These are phyloP conservation scores for Microctenopoma stevenorrisi DNA, from an alignment of 2,797 vertebrate genomes.

Conservation along the genomic window DNA sequence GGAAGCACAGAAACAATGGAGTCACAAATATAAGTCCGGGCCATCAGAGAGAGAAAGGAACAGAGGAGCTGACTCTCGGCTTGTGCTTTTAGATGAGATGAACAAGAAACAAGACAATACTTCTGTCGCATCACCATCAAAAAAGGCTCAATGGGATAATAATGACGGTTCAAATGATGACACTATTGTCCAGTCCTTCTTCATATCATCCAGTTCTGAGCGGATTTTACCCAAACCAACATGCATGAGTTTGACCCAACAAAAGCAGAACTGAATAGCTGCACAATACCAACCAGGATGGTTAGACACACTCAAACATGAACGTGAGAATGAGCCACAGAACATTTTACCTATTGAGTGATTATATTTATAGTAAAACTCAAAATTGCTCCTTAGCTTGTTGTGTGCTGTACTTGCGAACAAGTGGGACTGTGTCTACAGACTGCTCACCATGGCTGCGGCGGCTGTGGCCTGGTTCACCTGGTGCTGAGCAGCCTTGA, in stretches of 20 bases:
- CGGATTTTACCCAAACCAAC: conserved; percentile 50
- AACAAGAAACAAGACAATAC: conserved; percentile 61
- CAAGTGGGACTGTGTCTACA: conserved; percentile 37
- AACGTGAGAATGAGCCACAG: conserved; percentile 35
- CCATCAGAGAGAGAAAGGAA: conserved; percentile 38
- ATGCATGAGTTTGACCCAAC: conserved; percentile 47
- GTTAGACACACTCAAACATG: conserved; percentile 42
- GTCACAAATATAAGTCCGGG: conserved; percentile 62
- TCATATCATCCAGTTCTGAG: conserved; percentile 54
- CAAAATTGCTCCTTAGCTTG: conserved; percentile 10
- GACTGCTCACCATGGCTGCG: conserved; percentile 95
- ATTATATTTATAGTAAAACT: neutral
- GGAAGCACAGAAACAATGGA: conserved; percentile 75
- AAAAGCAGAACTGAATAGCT: conserved; percentile 63
- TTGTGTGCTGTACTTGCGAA: conserved; percentile 21
- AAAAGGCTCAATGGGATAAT: conserved; percentile 9
- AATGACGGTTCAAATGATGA: conserved; percentile 14
- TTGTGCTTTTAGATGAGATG: conserved; percentile 60
- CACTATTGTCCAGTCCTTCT: conserved; percentile 52
- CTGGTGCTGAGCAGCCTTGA: conserved; percentile 99
- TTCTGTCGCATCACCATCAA: conserved; percentile 27
- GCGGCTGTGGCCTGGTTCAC: conserved; percentile 98
- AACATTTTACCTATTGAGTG: conserved; percentile 19
- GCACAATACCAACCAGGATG: conserved; percentile 36
- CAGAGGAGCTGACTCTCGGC: conserved; percentile 55